Conservation (phyloP, 1,140 invertebrate species). For the Drosophila repletoides region DNA sequence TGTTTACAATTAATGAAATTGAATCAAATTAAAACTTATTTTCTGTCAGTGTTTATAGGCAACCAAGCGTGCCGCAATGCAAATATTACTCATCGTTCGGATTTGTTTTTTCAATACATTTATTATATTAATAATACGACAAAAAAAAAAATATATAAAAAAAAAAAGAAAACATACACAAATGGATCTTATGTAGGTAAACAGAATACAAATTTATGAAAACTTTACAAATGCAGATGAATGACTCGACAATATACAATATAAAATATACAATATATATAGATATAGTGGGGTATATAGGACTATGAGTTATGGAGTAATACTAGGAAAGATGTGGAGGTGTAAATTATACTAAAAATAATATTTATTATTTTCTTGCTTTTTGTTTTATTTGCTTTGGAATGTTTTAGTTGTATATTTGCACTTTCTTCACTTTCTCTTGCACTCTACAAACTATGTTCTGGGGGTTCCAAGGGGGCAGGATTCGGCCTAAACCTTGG, state of each 20-base stretch:
- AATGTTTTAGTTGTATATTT: constrained; percentile 36
- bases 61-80: not conserved
- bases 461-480: too few relatives aligned
- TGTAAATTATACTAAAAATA: not conserved
- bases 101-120: constrained; percentile 11
- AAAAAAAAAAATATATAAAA: not conserved
- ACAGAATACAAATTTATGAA: constrained; percentile 4
- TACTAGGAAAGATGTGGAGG: not conserved
- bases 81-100: constrained; percentile 5
- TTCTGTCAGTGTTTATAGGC: not conserved
- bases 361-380: not conserved
- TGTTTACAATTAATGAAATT: not conserved
- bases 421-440: constrained; percentile 11
- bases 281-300: not conserved
- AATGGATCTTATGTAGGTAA: not conserved
- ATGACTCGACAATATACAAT: constrained; percentile 2
- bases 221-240: constrained; percentile 36
- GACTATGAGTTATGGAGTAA: not conserved
- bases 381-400: constrained; percentile 24
- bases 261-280: not conserved
- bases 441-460: not conserved
- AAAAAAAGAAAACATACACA: not conserved
- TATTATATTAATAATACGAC: constrained; percentile 14
- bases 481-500: constrained; percentile 52
- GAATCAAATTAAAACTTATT: not conserved